These are phyloP conservation scores for Anomalospiza imberbis DNA, from an alignment of 2,797 vertebrate genomes.

Conservation along the genomic window DNA sequence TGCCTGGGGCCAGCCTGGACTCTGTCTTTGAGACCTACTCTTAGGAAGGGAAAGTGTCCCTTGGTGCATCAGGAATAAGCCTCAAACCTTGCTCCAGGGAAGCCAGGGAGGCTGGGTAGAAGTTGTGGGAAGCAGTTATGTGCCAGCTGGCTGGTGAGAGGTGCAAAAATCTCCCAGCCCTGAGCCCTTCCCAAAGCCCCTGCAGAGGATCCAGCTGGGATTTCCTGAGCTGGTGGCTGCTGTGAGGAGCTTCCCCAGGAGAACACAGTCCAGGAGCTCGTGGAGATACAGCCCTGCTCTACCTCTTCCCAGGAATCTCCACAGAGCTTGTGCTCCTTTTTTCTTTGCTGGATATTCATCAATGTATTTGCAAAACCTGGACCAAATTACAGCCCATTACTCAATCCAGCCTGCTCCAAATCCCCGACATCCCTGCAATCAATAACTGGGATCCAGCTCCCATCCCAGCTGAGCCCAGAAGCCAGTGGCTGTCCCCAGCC, in stretches of 20 bases:
- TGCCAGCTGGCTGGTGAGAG: not conserved
- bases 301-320: not conserved
- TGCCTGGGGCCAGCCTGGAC: not conserved
- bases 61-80: not conserved
- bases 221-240: slow-evolving; percentile 12
- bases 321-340: not conserved
- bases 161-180: not conserved
- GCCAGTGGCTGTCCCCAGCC: not conserved
- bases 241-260: not conserved
- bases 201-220: not conserved
- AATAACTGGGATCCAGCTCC: slow-evolving; percentile 31
- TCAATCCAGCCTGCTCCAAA: slow-evolving; percentile 49
- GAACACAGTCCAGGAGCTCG: not conserved
- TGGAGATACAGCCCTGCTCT: not conserved
- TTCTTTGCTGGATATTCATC: slow-evolving; percentile 22
- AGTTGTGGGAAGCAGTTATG: not conserved
- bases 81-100: not conserved
- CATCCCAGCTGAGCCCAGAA: not conserved
- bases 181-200: not conserved
- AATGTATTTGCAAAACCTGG: slow-evolving; percentile 54
- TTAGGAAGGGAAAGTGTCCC: not conserved
- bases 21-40: not conserved
- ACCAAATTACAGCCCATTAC: slow-evolving; percentile 66
- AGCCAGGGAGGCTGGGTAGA: not conserved
- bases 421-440: slow-evolving; percentile 60